Percentiles rank a stretch among this genome's conserved stretches.
phyloP scores from a whole-genome alignment of 2,888 invertebrate species.

The Nymphalis c-album region DNA sequence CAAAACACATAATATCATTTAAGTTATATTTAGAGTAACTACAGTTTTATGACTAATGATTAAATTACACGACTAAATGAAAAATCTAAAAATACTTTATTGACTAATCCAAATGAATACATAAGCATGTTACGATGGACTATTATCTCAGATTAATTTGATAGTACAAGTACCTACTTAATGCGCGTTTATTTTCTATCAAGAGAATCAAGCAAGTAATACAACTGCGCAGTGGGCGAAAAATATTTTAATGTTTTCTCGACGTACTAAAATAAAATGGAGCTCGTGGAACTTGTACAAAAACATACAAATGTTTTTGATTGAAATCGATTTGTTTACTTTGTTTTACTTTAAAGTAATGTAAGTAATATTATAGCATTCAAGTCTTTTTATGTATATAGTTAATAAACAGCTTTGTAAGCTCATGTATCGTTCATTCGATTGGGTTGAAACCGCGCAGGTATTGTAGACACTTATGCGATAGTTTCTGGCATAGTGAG shows the following conservation, averaged over 20 bases:
- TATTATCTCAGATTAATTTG: conserved; percentile 8
- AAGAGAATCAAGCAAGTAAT: not conserved
- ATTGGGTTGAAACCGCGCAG: too few species aligned
- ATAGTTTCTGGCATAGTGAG: too few species aligned
- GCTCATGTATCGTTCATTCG: too few species aligned
- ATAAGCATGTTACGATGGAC: conserved; percentile 10
- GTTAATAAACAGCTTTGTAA: too few species aligned
- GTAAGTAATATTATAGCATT: too few species aligned
- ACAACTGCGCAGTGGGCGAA: not conserved
- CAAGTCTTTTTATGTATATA: too few species aligned
- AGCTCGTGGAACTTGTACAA: too few species aligned
- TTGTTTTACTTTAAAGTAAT: too few species aligned
- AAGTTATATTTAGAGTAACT: not conserved
- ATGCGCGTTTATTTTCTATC: not conserved
- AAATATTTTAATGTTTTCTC: not conserved
- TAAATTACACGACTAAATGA: conserved; percentile 18
- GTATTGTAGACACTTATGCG: too few species aligned
- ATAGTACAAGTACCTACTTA: not conserved
- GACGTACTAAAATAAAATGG: too few species aligned
- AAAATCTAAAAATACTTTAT: conserved; percentile 10
- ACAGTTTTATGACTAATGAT: not conserved
- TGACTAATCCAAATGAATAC: conserved; percentile 21
- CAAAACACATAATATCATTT: not conserved
- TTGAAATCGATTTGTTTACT: too few species aligned
- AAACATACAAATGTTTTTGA: too few species aligned